Base-by-base conservation (phyloP, 2,888 invertebrate species). In the Cephus spinipes region DNA sequence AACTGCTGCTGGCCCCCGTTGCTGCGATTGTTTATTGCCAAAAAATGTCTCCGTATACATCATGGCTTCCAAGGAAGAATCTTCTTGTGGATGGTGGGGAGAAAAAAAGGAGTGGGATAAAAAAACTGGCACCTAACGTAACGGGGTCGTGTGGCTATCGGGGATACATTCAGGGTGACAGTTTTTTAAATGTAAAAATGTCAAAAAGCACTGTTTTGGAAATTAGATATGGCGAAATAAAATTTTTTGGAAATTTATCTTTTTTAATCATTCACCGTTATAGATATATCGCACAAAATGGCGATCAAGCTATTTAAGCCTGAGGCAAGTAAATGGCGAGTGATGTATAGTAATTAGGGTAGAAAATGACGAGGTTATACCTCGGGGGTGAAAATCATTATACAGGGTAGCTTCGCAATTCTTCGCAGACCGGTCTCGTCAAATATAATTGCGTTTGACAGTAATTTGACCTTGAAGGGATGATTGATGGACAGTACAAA, bases 11-110 rank as follows among this genome's bases (percentile, higher is more conserved):
- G 84, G 84, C 85, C 82, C 84, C 84, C 79, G 83, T 55, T 79
- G 82, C 79, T 78, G 76, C 88, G 84, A 87, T 89, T 89, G 88
- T 89, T 90, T 89, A 90, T 89, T 87, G 85, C 88, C 85, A 84
- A 85, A 87, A 87, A 86, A 87, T 85, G 82, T 86, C 84, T 85
- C 84, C 79, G 78, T 81, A 82, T 82, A 82, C 83, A 84, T 85
- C 85, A 55, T 23, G 40, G 40, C 23, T 55, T 55, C 2, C 40
- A 23, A 55, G 40, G 40, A 55, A 55, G 23, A 55, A 2, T 23
- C 23, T 55, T 55, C 23, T 23, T 12, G 40, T 15, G 40, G 15
- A 55, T 23, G 40, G 40, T 55, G 40, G 40, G 40, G 40, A 35
- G 12, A 2, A 23, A 23, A 23, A 23, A 23, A 6, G 40, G 40